A percentile compares a stretch with the other conserved stretches of the same genome.
Evolutionary conservation across 2,113 vertebrate species (phyloP).

Genomic region (Pimephales promelas): DNA sequence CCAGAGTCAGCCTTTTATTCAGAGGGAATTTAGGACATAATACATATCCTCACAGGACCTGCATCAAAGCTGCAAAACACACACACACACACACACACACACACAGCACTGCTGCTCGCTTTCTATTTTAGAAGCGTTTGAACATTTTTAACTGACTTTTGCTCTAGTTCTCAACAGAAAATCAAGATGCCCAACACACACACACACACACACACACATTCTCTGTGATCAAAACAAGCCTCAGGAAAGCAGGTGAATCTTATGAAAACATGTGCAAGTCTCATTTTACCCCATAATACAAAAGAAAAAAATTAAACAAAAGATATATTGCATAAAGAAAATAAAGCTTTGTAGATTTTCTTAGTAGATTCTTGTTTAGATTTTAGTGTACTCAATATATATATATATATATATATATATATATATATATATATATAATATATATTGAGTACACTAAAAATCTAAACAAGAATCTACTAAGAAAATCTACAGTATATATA

Average conservation of each 20-base stretch:
- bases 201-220: too few species aligned
- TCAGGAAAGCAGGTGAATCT: neutral
- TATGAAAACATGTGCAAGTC: neutral
- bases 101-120: slow-evolving; percentile 57
- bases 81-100: slow-evolving; percentile 16
- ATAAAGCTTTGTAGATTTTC: neutral
- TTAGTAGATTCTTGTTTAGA: too few species aligned
- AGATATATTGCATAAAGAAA: neutral
- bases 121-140: slow-evolving; percentile 46
- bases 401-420: too few species aligned
- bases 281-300: neutral
- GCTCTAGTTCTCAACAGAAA: neutral
- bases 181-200: neutral
- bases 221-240: neutral
- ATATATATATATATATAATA: too few species aligned
- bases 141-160: neutral
- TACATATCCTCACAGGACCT: slow-evolving; percentile 66
- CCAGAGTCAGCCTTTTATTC: slow-evolving; percentile 48
- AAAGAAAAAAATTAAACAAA: neutral
- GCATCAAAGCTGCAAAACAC: slow-evolving; percentile 60
- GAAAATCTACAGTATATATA: too few species aligned
- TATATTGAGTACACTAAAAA: too few species aligned
- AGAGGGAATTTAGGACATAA: slow-evolving; percentile 66
- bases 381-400: neutral
- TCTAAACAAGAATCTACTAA: too few species aligned